phyloP scores from a whole-genome alignment of 2,797 vertebrate species.

The Sebastolobus altivelis region DNA sequence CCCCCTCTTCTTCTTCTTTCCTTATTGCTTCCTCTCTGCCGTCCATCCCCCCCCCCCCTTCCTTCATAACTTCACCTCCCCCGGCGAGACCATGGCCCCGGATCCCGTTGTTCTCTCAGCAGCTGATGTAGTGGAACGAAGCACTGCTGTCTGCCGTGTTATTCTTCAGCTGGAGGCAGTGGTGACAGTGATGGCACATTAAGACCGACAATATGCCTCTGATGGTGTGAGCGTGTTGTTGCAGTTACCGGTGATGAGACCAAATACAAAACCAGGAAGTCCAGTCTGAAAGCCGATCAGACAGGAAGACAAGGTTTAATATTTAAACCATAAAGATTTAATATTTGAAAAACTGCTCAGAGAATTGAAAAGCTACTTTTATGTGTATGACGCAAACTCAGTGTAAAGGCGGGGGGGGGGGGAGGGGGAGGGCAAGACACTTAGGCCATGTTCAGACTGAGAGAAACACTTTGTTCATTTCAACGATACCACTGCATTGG shows the following conservation, averaged over 20 bases:
- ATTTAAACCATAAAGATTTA: not conserved
- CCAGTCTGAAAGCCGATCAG: not conserved
- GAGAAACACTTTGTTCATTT: not conserved
- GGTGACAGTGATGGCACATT: conserved; percentile 6
- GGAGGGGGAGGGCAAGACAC: not conserved
- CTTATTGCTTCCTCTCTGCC: conserved; percentile 1
- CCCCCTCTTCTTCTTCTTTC: not conserved
- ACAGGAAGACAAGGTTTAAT: not conserved
- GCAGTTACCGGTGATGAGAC: not conserved
- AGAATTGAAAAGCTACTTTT: not conserved
- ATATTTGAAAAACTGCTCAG: conserved; percentile 7
- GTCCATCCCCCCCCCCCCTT: not conserved
- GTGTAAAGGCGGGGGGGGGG: not conserved
- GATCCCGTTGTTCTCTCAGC: conserved; percentile 32
- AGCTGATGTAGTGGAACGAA: conserved; percentile 38
- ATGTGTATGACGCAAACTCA: conserved; percentile 20
- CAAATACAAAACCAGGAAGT: conserved; percentile 13
- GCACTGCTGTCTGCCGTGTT: conserved; percentile 19
- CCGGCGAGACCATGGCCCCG: not conserved
- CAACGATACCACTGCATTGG: not conserved
- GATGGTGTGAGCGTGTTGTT: not conserved
- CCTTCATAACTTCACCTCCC: conserved; percentile 13
- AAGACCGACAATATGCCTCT: conserved; percentile 1
- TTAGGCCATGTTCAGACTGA: not conserved
- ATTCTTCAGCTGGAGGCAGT: conserved; percentile 25